A percentile compares a stretch with the other conserved stretches of the same genome.
phyloP scores from a whole-genome alignment of 2,113 vertebrate species.

The Cheirogaleus medius region DNA sequence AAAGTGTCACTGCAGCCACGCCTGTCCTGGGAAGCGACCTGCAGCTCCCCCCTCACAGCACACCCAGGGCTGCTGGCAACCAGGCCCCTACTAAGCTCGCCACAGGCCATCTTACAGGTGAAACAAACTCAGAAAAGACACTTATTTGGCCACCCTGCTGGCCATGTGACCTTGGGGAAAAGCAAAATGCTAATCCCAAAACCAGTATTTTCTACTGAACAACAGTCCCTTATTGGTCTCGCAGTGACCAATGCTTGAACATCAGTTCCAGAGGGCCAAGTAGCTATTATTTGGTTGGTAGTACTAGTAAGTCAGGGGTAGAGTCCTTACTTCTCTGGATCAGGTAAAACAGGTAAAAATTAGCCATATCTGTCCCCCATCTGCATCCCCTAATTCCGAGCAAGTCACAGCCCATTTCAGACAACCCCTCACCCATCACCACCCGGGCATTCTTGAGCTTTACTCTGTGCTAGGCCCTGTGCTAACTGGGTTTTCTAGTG shows the following conservation, averaged over 20 bases:
- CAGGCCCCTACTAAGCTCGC: neutral
- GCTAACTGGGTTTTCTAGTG: neutral
- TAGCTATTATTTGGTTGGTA: rapidly evolving
- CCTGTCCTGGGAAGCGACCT: neutral
- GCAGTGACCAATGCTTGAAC: neutral
- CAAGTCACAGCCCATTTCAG: neutral
- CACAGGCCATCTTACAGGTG: neutral
- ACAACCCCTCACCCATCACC: too few species aligned
- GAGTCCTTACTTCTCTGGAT: neutral
- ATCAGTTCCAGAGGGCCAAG: neutral
- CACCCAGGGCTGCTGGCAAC: neutral
- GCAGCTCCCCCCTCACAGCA: neutral
- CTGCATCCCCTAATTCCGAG: neutral
- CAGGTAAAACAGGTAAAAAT: neutral
- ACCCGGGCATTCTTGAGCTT: too few species aligned
- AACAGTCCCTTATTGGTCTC: neutral
- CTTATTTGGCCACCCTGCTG: neutral
- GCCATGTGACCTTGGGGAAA: neutral
- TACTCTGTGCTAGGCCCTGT: neutral
- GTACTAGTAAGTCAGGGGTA: neutral
- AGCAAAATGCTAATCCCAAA: neutral
- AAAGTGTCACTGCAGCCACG: rapidly evolving
- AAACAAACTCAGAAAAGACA: neutral
- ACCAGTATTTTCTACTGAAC: neutral
- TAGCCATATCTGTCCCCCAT: neutral